Evolutionary conservation across 2,113 vertebrate genomes (phyloP).

Genomic region (Pimephales promelas): DNA sequence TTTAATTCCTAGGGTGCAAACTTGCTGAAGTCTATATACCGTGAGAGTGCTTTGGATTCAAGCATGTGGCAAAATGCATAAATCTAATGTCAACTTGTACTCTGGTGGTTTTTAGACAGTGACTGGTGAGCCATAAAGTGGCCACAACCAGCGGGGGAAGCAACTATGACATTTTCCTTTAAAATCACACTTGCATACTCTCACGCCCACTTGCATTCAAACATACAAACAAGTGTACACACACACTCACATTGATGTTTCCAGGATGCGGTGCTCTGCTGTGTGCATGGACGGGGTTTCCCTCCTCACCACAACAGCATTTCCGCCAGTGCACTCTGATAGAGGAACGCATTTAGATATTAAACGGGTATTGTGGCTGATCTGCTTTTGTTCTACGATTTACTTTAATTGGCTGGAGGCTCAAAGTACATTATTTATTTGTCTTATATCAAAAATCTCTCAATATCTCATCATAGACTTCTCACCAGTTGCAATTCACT

Average conservation of each 20-base stretch:
- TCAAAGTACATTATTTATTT: neutral
- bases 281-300: conserved; percentile 67
- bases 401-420: neutral
- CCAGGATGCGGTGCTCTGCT: conserved; percentile 69
- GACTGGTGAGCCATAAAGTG: neutral
- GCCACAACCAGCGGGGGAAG: neutral
- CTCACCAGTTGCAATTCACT: neutral
- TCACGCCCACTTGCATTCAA: conserved; percentile 58
- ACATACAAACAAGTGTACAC: conserved; percentile 53
- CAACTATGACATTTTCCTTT: conserved; percentile 43
- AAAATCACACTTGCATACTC: conserved; percentile 28
- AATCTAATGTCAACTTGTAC: neutral
- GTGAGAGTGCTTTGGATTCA: neutral
- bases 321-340: conserved; percentile 33
- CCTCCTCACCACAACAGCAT: conserved; percentile 55
- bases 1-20: neutral
- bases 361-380: neutral
- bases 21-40: neutral
- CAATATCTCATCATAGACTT: neutral
- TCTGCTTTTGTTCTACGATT: conserved; percentile 1
- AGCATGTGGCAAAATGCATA: neutral
- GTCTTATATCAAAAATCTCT: neutral
- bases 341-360: neutral
- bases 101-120: neutral
- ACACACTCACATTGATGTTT: conserved; percentile 51